phyloP scores from a whole-genome alignment of 2,888 invertebrate species.

The Poecilus cupreus region DNA sequence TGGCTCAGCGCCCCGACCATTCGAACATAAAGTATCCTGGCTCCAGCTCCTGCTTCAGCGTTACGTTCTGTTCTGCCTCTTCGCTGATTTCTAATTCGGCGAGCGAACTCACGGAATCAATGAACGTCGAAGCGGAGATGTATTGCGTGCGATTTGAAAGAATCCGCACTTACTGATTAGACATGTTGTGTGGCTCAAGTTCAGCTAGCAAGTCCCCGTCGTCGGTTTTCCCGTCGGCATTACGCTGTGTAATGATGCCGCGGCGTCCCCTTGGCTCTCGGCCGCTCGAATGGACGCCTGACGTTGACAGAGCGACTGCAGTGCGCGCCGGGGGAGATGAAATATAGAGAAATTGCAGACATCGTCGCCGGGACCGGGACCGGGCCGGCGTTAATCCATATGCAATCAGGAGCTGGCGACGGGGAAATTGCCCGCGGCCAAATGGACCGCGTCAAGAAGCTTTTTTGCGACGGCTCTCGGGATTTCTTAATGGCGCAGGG shows the following conservation, averaged over 20 bases:
- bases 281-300: conserved; percentile 57
- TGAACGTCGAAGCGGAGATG: conserved; percentile 53
- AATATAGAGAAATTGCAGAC: conserved; percentile 59
- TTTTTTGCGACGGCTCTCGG: conserved; percentile 56
- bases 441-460: conserved; percentile 58
- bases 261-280: conserved; percentile 56
- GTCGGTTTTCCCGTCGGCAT: conserved; percentile 57
- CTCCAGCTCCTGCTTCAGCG: conserved; percentile 14
- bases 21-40: conserved; percentile 37
- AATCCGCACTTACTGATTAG: conserved; percentile 55
- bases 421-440: conserved; percentile 51
- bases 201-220: conserved; percentile 61
- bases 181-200: conserved; percentile 3
- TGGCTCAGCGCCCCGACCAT: conserved; percentile 15
- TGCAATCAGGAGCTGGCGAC: conserved; percentile 55
- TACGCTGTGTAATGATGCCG: conserved; percentile 61
- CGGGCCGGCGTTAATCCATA: conserved; percentile 54
- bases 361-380: conserved; percentile 45
- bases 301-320: conserved; percentile 60
- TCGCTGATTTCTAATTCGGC: conserved; percentile 44
- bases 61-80: conserved; percentile 21
- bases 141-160: conserved; percentile 53
- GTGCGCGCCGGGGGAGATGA: conserved; percentile 56
- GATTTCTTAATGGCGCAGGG: conserved; percentile 54
- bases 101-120: conserved; percentile 49